A percentile compares a stretch with the other conserved stretches of the same genome.
Conservation (phyloP, 2,113 vertebrate genomes). For the Chloropsis cyanopogon region DNA sequence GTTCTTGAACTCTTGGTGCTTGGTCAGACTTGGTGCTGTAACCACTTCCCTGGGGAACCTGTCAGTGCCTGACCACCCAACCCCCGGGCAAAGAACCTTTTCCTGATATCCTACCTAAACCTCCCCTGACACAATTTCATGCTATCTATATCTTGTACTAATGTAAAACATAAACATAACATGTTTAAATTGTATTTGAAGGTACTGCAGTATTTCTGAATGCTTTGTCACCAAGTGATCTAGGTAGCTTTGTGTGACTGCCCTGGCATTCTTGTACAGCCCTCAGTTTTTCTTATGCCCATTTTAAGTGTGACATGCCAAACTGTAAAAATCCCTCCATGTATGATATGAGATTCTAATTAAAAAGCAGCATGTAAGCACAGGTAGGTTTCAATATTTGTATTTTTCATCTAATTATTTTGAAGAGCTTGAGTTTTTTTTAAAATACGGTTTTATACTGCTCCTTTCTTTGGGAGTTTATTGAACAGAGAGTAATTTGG, state of each 20-base stretch:
- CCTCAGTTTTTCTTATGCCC: neutral
- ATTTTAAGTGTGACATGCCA: neutral
- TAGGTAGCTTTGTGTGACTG: neutral
- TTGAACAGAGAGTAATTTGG: neutral
- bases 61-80: neutral
- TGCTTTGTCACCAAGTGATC: neutral
- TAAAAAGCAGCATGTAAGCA: neutral
- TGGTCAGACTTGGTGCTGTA: neutral
- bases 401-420: neutral
- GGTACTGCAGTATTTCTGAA: neutral
- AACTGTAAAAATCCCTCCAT: neutral
- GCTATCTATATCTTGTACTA: neutral
- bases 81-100: neutral
- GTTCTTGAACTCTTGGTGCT: neutral
- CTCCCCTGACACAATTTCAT: neutral
- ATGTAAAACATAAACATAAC: neutral
- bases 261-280: neutral
- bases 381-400: neutral
- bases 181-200: neutral
- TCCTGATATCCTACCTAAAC: neutral
- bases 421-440: neutral
- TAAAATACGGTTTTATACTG: neutral
- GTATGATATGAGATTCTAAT: neutral
- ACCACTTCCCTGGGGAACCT: neutral
- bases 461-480: neutral